Evolutionary conservation across 2,113 vertebrate genomes (phyloP).

Genomic region (Lophura nycthemera): DNA sequence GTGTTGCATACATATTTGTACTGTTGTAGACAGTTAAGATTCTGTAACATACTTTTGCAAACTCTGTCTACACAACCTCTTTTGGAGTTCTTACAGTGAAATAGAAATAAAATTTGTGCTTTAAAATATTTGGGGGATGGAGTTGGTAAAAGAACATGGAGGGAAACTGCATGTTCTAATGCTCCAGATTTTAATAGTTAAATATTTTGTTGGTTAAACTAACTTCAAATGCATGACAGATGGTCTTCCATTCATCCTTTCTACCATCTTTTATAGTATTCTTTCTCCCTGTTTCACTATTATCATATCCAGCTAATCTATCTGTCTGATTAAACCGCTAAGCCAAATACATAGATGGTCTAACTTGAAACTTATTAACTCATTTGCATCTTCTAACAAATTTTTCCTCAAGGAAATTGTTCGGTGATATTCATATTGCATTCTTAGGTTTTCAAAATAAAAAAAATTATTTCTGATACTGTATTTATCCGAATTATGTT

Average conservation of each 20-base stretch:
- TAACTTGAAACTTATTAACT: neutral
- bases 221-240: neutral
- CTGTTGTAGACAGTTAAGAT: neutral
- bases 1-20: neutral
- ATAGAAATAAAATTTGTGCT: neutral
- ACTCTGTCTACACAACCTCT: neutral
- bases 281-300: neutral
- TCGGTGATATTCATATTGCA: neutral
- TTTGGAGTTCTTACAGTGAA: neutral
- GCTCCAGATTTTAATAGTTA: neutral
- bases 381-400: neutral
- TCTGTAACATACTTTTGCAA: neutral
- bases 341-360: neutral
- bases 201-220: neutral
- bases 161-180: neutral
- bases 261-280: neutral
- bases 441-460: neutral
- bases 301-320: neutral
- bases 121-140: neutral
- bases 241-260: neutral
- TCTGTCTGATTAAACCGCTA: neutral
- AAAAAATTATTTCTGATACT: neutral
- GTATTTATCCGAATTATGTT: neutral
- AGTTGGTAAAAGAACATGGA: neutral
- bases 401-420: neutral